Evolutionary conservation across 2,113 vertebrate species (phyloP).

Genomic region (Blennius ocellaris): DNA sequence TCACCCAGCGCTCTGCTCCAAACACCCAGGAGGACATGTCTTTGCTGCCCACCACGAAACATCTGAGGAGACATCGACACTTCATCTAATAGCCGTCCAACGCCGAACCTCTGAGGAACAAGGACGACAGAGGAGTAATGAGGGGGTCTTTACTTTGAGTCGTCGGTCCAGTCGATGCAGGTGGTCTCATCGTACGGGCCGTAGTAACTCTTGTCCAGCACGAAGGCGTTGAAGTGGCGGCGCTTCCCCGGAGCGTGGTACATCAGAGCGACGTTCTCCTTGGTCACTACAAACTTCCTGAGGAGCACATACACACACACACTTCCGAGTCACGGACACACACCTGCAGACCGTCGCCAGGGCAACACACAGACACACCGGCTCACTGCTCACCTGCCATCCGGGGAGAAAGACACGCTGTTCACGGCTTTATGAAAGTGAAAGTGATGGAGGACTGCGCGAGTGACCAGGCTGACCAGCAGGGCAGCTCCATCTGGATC

Average conservation of each 20-base stretch:
- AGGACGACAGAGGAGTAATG: too few species aligned
- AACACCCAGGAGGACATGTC: slow-evolving; percentile 99
- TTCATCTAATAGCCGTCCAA: not conserved
- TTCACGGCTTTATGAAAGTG: slow-evolving; percentile 94
- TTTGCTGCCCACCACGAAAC: slow-evolving; percentile 95
- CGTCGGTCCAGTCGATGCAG: slow-evolving; percentile 96
- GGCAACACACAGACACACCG: too few species aligned
- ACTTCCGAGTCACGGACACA: not conserved
- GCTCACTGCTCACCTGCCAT: slow-evolving; percentile 87
- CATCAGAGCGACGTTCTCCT: slow-evolving; percentile 92
- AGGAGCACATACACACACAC: not conserved
- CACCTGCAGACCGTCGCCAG: not conserved
- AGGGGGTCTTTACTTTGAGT: slow-evolving; percentile 87
- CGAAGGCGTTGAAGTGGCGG: slow-evolving; percentile 93
- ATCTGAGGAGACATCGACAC: slow-evolving; percentile 76
- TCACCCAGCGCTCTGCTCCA: slow-evolving; percentile 94
- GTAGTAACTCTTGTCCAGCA: slow-evolving; percentile 95
- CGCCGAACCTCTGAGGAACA: not conserved
- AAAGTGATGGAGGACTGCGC: slow-evolving; percentile 90
- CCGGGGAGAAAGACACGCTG: slow-evolving; percentile 93
- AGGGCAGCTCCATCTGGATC: slow-evolving; percentile 89
- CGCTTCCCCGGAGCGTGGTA: slow-evolving; percentile 94
- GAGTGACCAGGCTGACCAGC: slow-evolving; percentile 89
- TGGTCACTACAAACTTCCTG: slow-evolving; percentile 94
- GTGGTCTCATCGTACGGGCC: slow-evolving; percentile 97